Percentiles rank a stretch among this genome's conserved stretches.
Evolutionary conservation across 2,113 vertebrate genomes (phyloP).

Genomic region (Mirza zaza): DNA sequence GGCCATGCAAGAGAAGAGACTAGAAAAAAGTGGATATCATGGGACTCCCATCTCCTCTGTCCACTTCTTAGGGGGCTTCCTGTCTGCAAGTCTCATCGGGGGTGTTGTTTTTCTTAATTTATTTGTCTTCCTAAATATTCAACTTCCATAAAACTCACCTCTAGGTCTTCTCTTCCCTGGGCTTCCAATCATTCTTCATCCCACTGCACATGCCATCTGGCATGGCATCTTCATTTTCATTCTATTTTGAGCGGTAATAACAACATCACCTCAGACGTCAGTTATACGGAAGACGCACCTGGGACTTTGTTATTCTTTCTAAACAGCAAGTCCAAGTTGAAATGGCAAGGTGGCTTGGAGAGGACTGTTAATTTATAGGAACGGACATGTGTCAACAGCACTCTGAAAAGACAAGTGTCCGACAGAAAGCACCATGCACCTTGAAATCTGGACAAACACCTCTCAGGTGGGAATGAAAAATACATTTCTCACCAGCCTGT

Average conservation of each 20-base stretch:
- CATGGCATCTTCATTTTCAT: neutral
- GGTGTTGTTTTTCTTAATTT: too few relatives aligned
- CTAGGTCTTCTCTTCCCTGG: accelerated
- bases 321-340: neutral
- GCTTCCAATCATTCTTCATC: accelerated
- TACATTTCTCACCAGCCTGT: neutral
- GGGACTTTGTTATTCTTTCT: neutral
- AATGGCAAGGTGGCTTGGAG: neutral
- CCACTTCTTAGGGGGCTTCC: accelerated
- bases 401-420: neutral
- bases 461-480: too few relatives aligned
- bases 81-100: too few relatives aligned
- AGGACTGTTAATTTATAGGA: too few relatives aligned
- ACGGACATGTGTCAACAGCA: accelerated
- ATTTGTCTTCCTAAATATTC: neutral
- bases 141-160: neutral
- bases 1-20: neutral
- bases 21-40: neutral
- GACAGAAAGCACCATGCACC: neutral
- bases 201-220: neutral
- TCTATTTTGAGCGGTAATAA: accelerated
- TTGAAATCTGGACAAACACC: neutral
- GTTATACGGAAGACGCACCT: accelerated
- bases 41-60: accelerated
- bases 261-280: neutral